Evolutionary conservation across 2,113 vertebrate species (phyloP).

Genomic region (Ageneiosus marmoratus): DNA sequence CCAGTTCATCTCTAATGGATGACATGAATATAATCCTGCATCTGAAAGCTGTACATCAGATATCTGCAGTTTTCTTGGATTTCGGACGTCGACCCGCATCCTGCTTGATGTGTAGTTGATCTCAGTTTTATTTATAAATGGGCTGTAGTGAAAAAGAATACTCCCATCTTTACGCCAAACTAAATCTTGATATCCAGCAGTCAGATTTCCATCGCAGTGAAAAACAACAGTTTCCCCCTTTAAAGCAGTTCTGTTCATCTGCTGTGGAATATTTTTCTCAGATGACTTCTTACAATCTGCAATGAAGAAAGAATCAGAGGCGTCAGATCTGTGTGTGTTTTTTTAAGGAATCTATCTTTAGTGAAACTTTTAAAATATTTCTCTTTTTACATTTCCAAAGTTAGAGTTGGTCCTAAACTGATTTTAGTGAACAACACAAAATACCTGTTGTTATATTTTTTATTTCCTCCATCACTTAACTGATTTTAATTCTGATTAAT

Average conservation of each 20-base stretch:
- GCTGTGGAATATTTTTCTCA: background rate
- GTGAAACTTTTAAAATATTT: too few relatives aligned
- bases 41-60: slow-evolving; percentile 19
- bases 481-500: too few relatives aligned
- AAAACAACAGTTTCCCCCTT: slow-evolving; percentile 31
- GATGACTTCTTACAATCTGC: background rate
- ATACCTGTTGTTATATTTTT: too few relatives aligned
- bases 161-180: slow-evolving; percentile 15
- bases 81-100: slow-evolving; percentile 11
- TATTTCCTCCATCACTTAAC: too few relatives aligned
- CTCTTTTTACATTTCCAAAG: too few relatives aligned
- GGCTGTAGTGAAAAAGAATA: background rate
- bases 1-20: too few relatives aligned
- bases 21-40: too few relatives aligned
- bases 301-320: background rate
- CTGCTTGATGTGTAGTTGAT: background rate
- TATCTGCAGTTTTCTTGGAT: slow-evolving; percentile 13
- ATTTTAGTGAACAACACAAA: too few relatives aligned
- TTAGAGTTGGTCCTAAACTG: too few relatives aligned
- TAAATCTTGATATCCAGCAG: background rate
- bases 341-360: too few relatives aligned
- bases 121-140: too few relatives aligned
- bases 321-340: too few relatives aligned
- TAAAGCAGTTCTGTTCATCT: background rate
- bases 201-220: background rate